Evolutionary conservation across 2,797 vertebrate species (phyloP), one percentile per base, ranked within the genome.

Genomic region (Pteropus rufus): DNA sequence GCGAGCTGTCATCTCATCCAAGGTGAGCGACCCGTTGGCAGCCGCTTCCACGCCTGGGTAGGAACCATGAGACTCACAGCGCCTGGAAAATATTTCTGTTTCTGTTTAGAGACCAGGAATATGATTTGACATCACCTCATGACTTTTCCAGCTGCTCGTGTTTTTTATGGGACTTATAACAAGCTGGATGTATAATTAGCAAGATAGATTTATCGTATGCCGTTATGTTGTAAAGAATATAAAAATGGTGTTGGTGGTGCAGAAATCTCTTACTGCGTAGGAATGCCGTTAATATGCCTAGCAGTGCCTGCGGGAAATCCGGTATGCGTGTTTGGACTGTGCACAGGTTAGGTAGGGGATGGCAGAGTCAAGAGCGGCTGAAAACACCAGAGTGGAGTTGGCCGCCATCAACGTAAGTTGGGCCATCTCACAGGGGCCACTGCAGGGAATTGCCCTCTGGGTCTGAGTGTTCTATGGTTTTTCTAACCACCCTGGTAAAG

Each of bases 61-160:
- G 97, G 95, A 97, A 96, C 94, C 94, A 44, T 84, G 80, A 95
- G 90, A 92, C 97, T 92, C 94, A 39, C 96, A 96, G 97, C 75
- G 97, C 95, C 98, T 98, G 98, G 98, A 98, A 98, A 98, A 98
- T 96, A 95, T 97, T 97, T 96, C 97, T 96, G 91, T 96, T 97
- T 98, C 97, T 98, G 96, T 97, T 95, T 95, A 97, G 97, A 97
- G 98, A 90, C 96, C 96, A 97, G 97, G 97, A 98, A 97, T 98
- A 97, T 97, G 97, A 98, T 98, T 98, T 98, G 98, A 98, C 98
- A 98, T 98, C 96, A 98, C 97, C 97, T 98, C 98, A 98, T 98
- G 97, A 89, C 97, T 98, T 98, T 98, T 96, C 97, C 98, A 98
- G 98, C 98, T 98, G 98, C 97, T 97, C 76, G n/a, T 96, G 91